Evolutionary conservation across 2,888 invertebrate genomes (phyloP).

Genomic region (Chymomyza fuscimana): DNA sequence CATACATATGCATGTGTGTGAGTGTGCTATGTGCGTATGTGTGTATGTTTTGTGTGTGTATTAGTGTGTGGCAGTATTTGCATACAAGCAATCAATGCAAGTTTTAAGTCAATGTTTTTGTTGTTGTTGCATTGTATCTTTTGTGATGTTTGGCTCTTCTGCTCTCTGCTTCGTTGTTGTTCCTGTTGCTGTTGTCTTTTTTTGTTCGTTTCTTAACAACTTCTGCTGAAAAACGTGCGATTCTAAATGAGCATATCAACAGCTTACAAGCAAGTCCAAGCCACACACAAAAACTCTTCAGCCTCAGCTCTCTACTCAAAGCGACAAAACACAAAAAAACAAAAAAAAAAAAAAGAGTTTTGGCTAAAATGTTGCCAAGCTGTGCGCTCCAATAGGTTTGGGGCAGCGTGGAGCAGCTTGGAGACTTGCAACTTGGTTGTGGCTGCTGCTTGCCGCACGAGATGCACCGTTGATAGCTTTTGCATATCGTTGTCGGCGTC

Average conservation of each 20-base stretch:
- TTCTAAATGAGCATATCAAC: constrained; percentile 75
- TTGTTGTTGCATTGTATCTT: constrained; percentile 12
- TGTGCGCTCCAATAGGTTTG: not conserved
- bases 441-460: constrained; percentile 25
- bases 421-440: not conserved
- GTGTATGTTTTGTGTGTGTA: not conserved
- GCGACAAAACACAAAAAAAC: constrained; percentile 19
- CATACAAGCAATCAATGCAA: constrained; percentile 46
- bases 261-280: constrained; percentile 58
- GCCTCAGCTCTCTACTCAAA: constrained; percentile 10
- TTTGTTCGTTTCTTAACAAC: constrained; percentile 59
- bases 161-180: constrained; percentile 16
- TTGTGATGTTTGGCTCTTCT: constrained; percentile 23
- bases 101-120: constrained; percentile 29
- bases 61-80: constrained; percentile 33
- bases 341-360: constrained; percentile 8
- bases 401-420: constrained; percentile 14
- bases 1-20: not conserved
- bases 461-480: constrained; percentile 72
- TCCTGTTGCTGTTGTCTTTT: constrained; percentile 15
- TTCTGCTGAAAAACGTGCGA: constrained; percentile 75
- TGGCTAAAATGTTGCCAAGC: constrained; percentile 6
- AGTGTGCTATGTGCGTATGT: not conserved
- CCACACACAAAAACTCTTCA: constrained; percentile 31
- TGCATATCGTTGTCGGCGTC: constrained; percentile 66